A percentile compares a stretch with the other conserved stretches of the same genome.
Conservation (phyloP, 2,888 invertebrate species). For the Synergus japonicus region DNA sequence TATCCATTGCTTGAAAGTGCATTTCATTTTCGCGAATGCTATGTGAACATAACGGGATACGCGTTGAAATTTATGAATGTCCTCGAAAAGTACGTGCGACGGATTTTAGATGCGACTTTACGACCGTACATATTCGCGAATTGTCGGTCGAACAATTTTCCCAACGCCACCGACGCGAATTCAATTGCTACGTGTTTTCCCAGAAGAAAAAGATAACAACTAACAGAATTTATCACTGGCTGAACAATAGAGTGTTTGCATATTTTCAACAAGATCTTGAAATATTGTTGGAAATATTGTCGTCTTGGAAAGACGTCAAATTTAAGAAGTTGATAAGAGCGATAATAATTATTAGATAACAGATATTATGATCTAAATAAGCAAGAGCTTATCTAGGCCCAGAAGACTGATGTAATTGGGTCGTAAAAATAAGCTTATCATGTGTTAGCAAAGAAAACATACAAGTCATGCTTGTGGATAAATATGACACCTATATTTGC, state of each 20-base stretch:
- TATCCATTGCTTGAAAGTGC: constrained; percentile 43
- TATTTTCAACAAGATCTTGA: background rate
- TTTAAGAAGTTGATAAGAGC: background rate
- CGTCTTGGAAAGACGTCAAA: background rate
- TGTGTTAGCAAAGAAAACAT: constrained; percentile 29
- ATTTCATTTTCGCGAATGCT: constrained; percentile 57
- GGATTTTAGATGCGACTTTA: constrained; percentile 62
- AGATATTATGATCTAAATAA: background rate
- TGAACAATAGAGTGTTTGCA: background rate
- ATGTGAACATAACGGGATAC: constrained; percentile 29
- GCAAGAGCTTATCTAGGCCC: background rate
- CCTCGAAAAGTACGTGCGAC: constrained; percentile 59
- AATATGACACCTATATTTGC: constrained; percentile 27
- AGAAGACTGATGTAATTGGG: background rate
- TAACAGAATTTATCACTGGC: background rate
- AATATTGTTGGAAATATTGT: background rate
- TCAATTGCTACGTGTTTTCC: constrained; percentile 26
- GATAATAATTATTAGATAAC: no score
- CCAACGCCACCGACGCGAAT: constrained; percentile 31
- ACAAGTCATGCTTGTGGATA: constrained; percentile 19
- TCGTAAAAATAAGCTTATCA: constrained; percentile 14
- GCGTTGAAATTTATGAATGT: constrained; percentile 37
- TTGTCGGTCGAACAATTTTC: constrained; percentile 51
- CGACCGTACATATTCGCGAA: constrained; percentile 61
- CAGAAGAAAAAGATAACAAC: background rate